Base-by-base conservation (phyloP, 2,113 vertebrate genomes). In the Epinephelus moara region DNA sequence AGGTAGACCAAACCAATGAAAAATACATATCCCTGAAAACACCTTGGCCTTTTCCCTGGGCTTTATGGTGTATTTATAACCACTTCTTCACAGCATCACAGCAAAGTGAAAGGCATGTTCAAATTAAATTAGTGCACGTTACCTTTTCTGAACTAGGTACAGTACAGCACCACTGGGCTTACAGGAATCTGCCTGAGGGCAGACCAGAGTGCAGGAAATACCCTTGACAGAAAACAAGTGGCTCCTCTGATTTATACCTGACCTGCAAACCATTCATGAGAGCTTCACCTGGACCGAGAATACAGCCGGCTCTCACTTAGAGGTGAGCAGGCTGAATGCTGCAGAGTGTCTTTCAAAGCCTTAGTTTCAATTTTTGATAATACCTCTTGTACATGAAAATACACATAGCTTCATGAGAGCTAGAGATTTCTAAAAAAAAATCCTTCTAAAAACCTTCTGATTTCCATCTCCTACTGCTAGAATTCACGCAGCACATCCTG, bases 11-110 rank as follows among this genome's bases (percentile, higher is more conserved):
- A 78, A 37, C 60, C 77, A 33, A 91, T 92, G 85, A 94, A 94
- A 94, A 92, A 94, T 93, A 86, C 81, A 92, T 91, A 89, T 80
- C 82, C 52, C 70, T 91, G 76, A 86, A 91, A 90, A 93, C 88
- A 93, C 91, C 90, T 91, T 83, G 50, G 67, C 84, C 74, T 77
- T 81, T 85, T 89, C 37, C 74, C 81, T 33, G 17, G 37, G 77
- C 88, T 90, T 89, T 70, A 75, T 25, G 56, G 72, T 84, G 75
- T 93, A 94, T 93, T 94, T 93, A 94, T 91, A 91, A 84, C 83
- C 74, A 30, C 60, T 45, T 77, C 60, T 87, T 82, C 74, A 82
- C 75, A 93, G 83, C 64, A 17, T 21, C n/a, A 49, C 76, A 74
- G 86, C 61, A 88, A 80, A 89, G 84, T 86, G 82, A 90, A 92